Evolutionary conservation across 2,113 vertebrate species (phyloP), one percentile per base, ranked within the genome.

Genomic region (Nansenia antarctica): DNA sequence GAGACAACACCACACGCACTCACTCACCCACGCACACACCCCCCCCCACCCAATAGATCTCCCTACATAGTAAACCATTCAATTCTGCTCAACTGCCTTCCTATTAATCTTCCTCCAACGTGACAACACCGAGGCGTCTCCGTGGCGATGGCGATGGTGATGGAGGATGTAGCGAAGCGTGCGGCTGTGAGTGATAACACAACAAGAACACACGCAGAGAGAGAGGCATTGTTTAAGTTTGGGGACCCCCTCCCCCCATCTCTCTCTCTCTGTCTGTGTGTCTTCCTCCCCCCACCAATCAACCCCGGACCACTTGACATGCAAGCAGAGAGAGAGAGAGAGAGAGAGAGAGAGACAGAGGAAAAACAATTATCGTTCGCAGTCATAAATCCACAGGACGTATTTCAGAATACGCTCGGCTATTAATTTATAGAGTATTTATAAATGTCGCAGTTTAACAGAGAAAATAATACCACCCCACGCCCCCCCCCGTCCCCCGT

Each of bases 381-480:
- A 74, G 81, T 83, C 85, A 91, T 90, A 89, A 91, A 89, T 87
- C 83, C 80, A 85, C 62, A 69, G 72, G 82, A 87, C 52, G 67
- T 72, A 85, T 88, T 87, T 89, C 76, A 80, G 74, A 69, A 80
- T 79, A 82, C 70, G 86, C 85, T 85, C 82, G 75, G 11, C 76
- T 77, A 84, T 89, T 89, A 80, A 90, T 89, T 91, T 86, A 86
- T 76, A 72, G 78, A 69, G 84, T 82, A 82, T 90, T 88, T 88
- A 82, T 83, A 86, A 91, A 89, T 88, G 87, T 89, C 85, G 65
- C 42, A 34, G 70, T 84, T 90, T 82, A 88, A 78, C 67, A 82
- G 65, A 78, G 82, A 83, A 70, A 78, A 65, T 59, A n/a, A n/a
- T n/a, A n/a, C n/a, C n/a, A n/a, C n/a, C n/a, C 52, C 20, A 20